Evolutionary conservation across 2,797 vertebrate species (phyloP), one percentile per base, ranked within the genome.

Genomic region (Sebastes ruberrimus): DNA sequence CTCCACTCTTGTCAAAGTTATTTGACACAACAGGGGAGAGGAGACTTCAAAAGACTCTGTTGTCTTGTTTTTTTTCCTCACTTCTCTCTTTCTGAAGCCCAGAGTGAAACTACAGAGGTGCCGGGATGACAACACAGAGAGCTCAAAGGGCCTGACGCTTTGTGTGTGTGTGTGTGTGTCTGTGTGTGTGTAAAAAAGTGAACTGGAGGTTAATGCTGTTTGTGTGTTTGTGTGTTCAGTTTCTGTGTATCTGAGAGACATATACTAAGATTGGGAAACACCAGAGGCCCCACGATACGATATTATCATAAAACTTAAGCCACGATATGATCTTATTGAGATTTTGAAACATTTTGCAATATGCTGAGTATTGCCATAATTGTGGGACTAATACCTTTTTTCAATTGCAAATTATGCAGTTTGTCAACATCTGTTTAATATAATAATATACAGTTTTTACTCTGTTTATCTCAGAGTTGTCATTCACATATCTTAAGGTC

Each of bases 11-110:
- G 88, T 92, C 86, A 91, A 87, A 82, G 76, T 84, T 92, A 72
- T 85, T 74, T 89, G 86, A 91, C 88, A 89, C 91, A 93, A 89
- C 82, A 89, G 75, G 62, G 49, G 63, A 90, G 74, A 81, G 77
- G 71, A 90, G 85, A 92, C 90, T 93, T 94, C 92, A 93, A 91
- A 91, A 92, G 88, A 71, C 77, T 89, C 71, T 81, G 88, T 90
- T 88, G 84, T 91, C 85, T 80, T 86, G 67, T 86, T 89, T 88
- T 87, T 59, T 74, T 71, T 22, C 28, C 76, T 28, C 5, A 27
- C 49, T 75, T 85, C 61, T 64, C 53, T 81, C 82, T 72, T 81
- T 86, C 74, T 86, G 74, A 86, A 85, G 60, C 82, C 77, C 80
- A 57, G 84, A 93, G 74, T 88, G 85, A 93, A 89, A 92, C 89